Conservation (phyloP, 2,113 vertebrate genomes). For the Mirza zaza region DNA sequence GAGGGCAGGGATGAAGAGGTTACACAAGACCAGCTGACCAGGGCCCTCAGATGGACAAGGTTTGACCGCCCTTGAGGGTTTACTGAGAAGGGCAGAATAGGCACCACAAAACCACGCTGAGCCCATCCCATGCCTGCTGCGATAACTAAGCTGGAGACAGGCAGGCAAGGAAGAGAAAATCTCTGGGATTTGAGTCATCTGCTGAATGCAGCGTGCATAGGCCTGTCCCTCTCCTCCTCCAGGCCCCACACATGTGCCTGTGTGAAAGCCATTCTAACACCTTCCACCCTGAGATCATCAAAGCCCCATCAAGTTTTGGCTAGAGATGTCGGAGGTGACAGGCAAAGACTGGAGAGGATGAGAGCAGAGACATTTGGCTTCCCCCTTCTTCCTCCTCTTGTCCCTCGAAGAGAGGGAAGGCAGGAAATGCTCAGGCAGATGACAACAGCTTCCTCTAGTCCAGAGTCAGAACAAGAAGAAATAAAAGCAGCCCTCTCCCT, state of each 20-base stretch:
- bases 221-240: neutral
- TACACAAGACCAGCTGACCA: neutral
- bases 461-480: neutral
- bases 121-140: neutral
- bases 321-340: neutral
- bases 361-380: no score
- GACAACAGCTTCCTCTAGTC: neutral
- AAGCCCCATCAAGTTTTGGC: no score
- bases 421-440: neutral
- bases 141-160: neutral
- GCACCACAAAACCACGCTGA: neutral
- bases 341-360: neutral
- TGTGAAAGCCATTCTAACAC: neutral
- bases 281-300: neutral
- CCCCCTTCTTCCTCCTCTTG: neutral
- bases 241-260: neutral
- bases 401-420: neutral
- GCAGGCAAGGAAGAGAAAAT: neutral
- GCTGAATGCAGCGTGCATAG: no score
- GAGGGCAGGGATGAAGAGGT: neutral
- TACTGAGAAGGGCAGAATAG: neutral
- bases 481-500: neutral
- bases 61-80: rapidly evolving
- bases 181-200: neutral
- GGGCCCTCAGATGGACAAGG: neutral